Percentiles rank a stretch among this genome's conserved stretches.
These are phyloP conservation scores for Denticeps clupeoides DNA, from an alignment of 2,797 vertebrate species.

Conservation along the genomic window DNA sequence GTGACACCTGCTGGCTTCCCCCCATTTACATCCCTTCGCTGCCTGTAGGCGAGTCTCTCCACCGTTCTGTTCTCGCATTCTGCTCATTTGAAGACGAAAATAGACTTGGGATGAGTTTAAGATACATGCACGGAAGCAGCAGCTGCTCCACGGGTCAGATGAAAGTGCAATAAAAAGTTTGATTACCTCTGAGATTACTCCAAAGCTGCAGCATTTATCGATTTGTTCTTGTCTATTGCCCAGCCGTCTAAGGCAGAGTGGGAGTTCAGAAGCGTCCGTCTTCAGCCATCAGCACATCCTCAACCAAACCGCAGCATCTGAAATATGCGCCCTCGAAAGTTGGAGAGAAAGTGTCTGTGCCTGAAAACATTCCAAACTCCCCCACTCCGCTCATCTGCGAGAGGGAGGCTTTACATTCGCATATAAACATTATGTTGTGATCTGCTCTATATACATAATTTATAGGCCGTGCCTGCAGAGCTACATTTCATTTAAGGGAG, in stretches of 20 bases:
- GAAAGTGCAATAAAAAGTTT: conserved; percentile 19
- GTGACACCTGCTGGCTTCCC: conserved; percentile 48
- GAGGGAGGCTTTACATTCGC: too few species aligned
- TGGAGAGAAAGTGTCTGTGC: background rate
- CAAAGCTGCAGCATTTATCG: conserved; percentile 22
- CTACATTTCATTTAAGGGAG: too few species aligned
- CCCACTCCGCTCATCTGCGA: too few species aligned
- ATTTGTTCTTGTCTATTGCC: conserved; percentile 17
- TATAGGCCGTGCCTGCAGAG: too few species aligned
- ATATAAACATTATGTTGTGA: too few species aligned
- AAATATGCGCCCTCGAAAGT: background rate
- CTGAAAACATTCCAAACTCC: background rate
- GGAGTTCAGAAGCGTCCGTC: conserved; percentile 6
- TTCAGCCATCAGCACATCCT: too few species aligned
- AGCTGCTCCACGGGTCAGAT: conserved; percentile 23
- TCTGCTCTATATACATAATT: too few species aligned
- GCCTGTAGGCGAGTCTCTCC: background rate
- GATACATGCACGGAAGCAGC: conserved; percentile 35
- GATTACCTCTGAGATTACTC: conserved; percentile 19
- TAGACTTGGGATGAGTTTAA: conserved; percentile 37
- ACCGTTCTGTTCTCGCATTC: conserved; percentile 37
- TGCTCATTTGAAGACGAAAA: conserved; percentile 39
- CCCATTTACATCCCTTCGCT: conserved; percentile 19
- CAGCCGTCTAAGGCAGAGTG: conserved; percentile 12
- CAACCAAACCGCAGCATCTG: too few species aligned